Evolutionary conservation across 2,888 invertebrate genomes (phyloP).

Genomic region (Coelopa pilipes): DNA sequence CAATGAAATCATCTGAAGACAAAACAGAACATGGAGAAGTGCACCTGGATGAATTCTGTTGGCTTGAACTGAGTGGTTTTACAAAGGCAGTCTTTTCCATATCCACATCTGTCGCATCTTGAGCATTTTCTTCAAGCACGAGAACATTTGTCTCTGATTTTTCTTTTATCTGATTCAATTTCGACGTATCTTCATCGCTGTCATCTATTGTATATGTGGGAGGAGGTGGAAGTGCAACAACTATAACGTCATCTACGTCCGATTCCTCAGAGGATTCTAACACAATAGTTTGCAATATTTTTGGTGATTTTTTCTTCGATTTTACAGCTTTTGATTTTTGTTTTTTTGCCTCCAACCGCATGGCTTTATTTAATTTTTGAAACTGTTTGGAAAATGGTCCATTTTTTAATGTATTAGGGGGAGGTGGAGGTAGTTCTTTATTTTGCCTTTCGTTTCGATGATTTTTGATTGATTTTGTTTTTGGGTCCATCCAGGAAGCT

Average conservation of each 20-base stretch:
- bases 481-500: slow-evolving; percentile 48
- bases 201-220: slow-evolving; percentile 58
- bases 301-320: slow-evolving; percentile 42
- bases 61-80: slow-evolving; percentile 35
- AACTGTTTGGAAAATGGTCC: slow-evolving; percentile 55
- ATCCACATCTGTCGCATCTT: slow-evolving; percentile 55
- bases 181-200: slow-evolving; percentile 54
- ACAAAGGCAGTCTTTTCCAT: slow-evolving; percentile 39
- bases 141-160: not conserved
- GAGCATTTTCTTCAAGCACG: slow-evolving; percentile 56
- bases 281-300: slow-evolving; percentile 47
- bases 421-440: slow-evolving; percentile 32
- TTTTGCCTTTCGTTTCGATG: slow-evolving; percentile 15
- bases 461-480: slow-evolving; percentile 33
- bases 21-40: slow-evolving; percentile 61
- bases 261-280: slow-evolving; percentile 52
- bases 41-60: slow-evolving; percentile 50
- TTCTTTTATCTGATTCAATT: not conserved
- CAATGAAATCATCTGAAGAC: slow-evolving; percentile 65
- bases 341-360: slow-evolving; percentile 54
- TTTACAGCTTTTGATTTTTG: slow-evolving; percentile 55
- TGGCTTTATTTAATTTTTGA: slow-evolving; percentile 54
- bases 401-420: slow-evolving; percentile 39
- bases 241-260: slow-evolving; percentile 59
- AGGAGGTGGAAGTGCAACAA: slow-evolving; percentile 57